Evolutionary conservation across 2,797 vertebrate genomes (phyloP).

Genomic region (Crocidura indochinensis): DNA sequence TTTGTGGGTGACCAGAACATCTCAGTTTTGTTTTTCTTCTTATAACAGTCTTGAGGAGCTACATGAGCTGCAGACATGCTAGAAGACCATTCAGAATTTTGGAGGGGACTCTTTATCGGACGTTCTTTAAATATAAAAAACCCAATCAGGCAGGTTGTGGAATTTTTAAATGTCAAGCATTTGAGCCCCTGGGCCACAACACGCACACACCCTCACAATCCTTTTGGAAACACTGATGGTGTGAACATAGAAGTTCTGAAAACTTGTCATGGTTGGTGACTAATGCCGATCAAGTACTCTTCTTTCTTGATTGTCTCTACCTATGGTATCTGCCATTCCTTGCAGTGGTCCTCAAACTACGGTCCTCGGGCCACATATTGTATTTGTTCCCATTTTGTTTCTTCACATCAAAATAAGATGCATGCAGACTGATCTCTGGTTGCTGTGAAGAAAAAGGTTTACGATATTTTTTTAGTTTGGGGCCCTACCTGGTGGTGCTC

Average conservation of each 20-base stretch:
- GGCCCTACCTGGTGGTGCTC: too few relatives aligned
- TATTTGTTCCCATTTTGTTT: too few relatives aligned
- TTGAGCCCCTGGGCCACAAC: background rate
- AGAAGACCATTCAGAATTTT: background rate
- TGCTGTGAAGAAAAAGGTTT: background rate
- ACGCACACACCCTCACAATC: background rate
- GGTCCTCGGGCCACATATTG: too few relatives aligned
- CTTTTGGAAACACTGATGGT: background rate
- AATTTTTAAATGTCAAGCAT: background rate
- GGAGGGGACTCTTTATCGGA: background rate
- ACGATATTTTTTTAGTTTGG: too few relatives aligned
- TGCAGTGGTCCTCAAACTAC: too few relatives aligned
- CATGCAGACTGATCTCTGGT: background rate
- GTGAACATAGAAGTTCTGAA: background rate
- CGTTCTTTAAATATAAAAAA: background rate
- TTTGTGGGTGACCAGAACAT: background rate
- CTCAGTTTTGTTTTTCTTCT: background rate
- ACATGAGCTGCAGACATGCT: background rate
- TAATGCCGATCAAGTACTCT: background rate
- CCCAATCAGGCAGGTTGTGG: background rate
- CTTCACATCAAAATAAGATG: too few relatives aligned
- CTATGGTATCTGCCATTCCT: background rate
- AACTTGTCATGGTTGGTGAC: background rate
- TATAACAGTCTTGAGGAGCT: background rate
- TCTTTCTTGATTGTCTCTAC: background rate